A percentile compares a stretch with the other conserved stretches of the same genome.
Conservation (phyloP, 2,113 vertebrate species). For the Mus spicilegus region DNA sequence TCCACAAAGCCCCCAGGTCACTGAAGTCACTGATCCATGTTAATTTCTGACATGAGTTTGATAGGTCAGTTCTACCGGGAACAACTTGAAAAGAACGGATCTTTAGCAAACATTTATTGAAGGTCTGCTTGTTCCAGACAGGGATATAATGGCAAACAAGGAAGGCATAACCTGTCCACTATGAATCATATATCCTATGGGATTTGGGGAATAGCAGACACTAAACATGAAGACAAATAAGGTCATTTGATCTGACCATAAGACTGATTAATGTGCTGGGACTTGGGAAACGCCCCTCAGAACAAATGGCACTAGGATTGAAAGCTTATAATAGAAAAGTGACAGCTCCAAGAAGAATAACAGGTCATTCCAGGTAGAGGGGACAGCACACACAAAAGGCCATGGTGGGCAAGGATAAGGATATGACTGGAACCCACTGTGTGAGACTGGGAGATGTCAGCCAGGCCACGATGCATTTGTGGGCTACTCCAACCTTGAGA, state of each 20-base stretch:
- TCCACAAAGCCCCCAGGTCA: background rate
- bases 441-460: background rate
- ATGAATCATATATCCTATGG: background rate
- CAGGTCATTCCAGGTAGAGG: background rate
- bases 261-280: background rate
- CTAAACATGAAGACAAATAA: background rate
- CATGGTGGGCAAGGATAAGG: background rate
- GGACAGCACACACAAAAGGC: background rate
- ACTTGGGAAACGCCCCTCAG: background rate
- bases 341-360: background rate
- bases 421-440: background rate
- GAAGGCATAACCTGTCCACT: background rate
- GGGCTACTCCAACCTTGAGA: background rate
- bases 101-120: background rate
- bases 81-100: background rate
- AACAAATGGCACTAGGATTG: background rate
- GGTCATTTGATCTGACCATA: background rate
- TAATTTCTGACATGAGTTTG: background rate
- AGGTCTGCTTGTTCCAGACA: background rate
- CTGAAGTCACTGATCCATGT: background rate
- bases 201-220: background rate
- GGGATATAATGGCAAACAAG: background rate
- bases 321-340: background rate
- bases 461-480: background rate
- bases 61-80: background rate